Evolutionary conservation across 2,113 vertebrate species (phyloP), one percentile per base, ranked within the genome.

Genomic region (Chionomys nivalis): DNA sequence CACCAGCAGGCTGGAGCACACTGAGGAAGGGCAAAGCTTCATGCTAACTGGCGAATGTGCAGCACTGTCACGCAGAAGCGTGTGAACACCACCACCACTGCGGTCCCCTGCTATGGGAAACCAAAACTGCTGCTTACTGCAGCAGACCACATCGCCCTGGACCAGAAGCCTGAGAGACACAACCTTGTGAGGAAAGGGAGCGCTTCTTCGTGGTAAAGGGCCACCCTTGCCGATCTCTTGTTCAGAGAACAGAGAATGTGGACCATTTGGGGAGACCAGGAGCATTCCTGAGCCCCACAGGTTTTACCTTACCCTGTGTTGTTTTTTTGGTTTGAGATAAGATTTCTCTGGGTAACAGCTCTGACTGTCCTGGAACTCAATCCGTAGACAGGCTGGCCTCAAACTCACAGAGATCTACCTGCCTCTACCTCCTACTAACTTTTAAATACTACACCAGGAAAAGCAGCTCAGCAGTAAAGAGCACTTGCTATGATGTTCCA

Each of bases 61-160:
- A 16, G 55, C 1, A 3, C 12, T 0, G 1, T 52, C 28, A 3
- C 61, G n/a, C 39, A 31, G 44, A 8, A n/a, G 21, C 36, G 5
- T 28, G 39, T 7, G 42, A 17, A 5, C 12, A 24, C 47, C 44
- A 44, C 39, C 58, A 42, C 58, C 63, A 36, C 58, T 2, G 31
- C 17, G 0, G 17, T 82, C 21, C 5, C 79, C 36, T 61, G 42
- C 24, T 5, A 5, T 65, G 39, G 39, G 26, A 21, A 44, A 44
- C 5, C 24, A 63, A 87, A 47, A 19, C 68, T 17, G 14, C 24
- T 3, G 17, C 13, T 49, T 4, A 49, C 23, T 19, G 10, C 13
- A 19, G 24, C 4, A 10, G 42, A 1, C 76, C 49, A 3, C 85
- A 24, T 28, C 31, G 33, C 49, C 28, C 33, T 21, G 49, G 55